Conservation (phyloP, 2,888 invertebrate genomes). For the Melieria crassipennis region DNA sequence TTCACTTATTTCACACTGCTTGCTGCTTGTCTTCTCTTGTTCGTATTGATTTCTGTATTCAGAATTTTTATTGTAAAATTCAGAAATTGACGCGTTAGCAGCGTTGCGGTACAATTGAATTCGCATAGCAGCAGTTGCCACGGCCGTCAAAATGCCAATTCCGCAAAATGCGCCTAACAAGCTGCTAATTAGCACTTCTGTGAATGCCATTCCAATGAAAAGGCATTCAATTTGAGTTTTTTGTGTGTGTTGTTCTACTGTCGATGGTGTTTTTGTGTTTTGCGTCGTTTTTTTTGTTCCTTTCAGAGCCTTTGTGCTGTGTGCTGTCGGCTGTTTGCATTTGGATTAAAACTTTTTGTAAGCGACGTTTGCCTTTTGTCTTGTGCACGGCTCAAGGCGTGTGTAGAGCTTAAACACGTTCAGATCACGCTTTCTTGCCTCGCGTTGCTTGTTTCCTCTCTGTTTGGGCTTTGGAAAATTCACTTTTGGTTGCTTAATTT, state of each 20-base stretch:
- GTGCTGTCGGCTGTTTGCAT: neutral
- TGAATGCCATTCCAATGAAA: slow-evolving; percentile 6
- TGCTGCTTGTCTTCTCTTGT: too few relatives aligned
- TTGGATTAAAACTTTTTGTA: slow-evolving; percentile 8
- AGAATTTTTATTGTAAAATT: too few relatives aligned
- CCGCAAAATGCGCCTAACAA: slow-evolving; percentile 55
- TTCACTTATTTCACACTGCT: too few relatives aligned
- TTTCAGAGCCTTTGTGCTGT: neutral
- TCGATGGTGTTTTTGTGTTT: neutral
- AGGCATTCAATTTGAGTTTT: slow-evolving; percentile 7
- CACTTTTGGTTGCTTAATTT: neutral
- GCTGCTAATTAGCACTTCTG: slow-evolving; percentile 59
- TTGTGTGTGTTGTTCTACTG: too few relatives aligned
- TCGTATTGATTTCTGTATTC: too few relatives aligned
- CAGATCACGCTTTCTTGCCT: too few relatives aligned
- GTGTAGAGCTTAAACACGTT: neutral
- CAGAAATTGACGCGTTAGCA: too few relatives aligned
- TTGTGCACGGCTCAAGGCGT: slow-evolving; percentile 13
- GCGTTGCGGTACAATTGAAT: too few relatives aligned
- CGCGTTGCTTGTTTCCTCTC: neutral
- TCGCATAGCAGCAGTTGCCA: too few relatives aligned
- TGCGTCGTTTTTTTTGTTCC: neutral
- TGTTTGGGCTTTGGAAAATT: neutral
- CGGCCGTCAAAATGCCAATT: neutral
- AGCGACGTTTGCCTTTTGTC: slow-evolving; percentile 10